A percentile compares a stretch with the other conserved stretches of the same genome.
Evolutionary conservation across 2,113 vertebrate genomes (phyloP).

Genomic region (Porphyrio hochstetteri): DNA sequence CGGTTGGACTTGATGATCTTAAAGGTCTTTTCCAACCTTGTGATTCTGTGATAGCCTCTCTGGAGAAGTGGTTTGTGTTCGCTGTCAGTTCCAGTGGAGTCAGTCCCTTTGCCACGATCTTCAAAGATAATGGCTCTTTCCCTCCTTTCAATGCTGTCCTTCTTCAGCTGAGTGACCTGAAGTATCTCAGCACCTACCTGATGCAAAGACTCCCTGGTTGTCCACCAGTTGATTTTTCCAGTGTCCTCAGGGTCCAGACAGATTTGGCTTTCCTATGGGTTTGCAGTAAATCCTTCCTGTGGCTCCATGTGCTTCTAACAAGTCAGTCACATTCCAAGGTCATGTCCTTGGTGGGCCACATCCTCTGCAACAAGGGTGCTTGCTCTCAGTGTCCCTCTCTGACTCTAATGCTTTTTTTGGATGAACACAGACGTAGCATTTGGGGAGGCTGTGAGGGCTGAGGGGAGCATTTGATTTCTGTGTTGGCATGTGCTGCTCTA

Average conservation of each 20-base stretch:
- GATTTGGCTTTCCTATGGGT: background rate
- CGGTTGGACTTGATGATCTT: too few species aligned
- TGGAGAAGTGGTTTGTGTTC: background rate
- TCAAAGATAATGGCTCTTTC: background rate
- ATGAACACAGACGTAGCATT: background rate
- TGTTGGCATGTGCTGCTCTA: background rate
- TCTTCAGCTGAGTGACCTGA: background rate
- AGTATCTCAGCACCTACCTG: background rate
- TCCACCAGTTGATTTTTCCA: background rate
- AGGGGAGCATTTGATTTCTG: background rate
- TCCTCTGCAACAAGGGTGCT: background rate
- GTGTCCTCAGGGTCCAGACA: background rate
- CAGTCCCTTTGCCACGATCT: background rate
- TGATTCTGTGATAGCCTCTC: background rate
- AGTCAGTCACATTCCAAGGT: background rate
- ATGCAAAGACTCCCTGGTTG: background rate
- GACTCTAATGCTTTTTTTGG: background rate
- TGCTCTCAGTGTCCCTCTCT: background rate
- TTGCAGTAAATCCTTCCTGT: background rate
- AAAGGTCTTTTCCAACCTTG: too few species aligned
- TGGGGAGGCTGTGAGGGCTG: background rate
- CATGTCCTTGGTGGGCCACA: background rate
- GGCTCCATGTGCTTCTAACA: background rate
- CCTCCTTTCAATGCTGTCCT: background rate
- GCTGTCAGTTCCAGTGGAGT: background rate